Evolutionary conservation across 2,113 vertebrate genomes (phyloP), one percentile per base, ranked within the genome.

Genomic region (Dromaius novaehollandiae): DNA sequence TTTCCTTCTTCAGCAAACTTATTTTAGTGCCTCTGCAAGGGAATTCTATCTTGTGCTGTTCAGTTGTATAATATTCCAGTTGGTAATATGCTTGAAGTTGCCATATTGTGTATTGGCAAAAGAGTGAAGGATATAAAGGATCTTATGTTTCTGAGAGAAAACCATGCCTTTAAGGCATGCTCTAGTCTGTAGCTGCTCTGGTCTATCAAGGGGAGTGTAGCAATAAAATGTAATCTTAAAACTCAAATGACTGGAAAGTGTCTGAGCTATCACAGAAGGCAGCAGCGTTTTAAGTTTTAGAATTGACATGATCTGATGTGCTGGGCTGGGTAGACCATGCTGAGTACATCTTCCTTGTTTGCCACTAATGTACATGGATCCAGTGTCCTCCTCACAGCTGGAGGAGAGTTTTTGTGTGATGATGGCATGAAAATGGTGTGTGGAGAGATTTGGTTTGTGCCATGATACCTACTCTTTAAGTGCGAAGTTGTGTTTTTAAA

Each of bases 1-100:
- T 95, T 97, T 91, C 70, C 85, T 80, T 32, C 78, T 83, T 78
- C 93, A 92, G 92, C 78, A 93, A 58, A 88, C 79, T 82, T 90
- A 71, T 88, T 80, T 83, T 4, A 28, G 53, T 65, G 44, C 17
- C 42, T 55, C 32, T 71, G 74, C 11, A 50, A 94, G 51, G 38
- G 38, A 94, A 80, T 55, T 53, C 38, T 78, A 17, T 86, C 56
- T 88, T 19, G 21, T 86, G 42, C 70, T 51, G 24, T 80, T 82
- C n/a, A 15, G n/a, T 36, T 61, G 55, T 78, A n/a, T 51, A 70
- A 80, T 63, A 58, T 63, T 93, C 89, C 82, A 94, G 5, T 12
- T 53, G 89, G 20, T 82, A 64, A 86, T 36, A 55, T 2, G 26
- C 70, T 90, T 70, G 22, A 84, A 85, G 65, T 58, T 96, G 44